Conservation (phyloP, 2,113 vertebrate genomes). For the Irena cyanogastra region DNA sequence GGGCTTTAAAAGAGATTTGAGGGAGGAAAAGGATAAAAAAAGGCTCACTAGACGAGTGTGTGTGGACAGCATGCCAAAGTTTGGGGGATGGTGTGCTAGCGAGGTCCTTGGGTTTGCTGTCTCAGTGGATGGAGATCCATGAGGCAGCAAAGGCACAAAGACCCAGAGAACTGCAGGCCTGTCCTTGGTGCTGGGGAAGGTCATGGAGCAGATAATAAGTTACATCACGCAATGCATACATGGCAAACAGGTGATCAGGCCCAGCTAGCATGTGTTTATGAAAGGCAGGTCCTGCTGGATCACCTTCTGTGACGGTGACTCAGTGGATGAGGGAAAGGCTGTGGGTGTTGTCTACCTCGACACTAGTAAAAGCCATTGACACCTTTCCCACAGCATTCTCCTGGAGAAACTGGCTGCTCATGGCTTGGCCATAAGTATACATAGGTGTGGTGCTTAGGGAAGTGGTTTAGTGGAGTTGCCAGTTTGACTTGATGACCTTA, state of each 20-base stretch:
- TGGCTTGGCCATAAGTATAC: background rate
- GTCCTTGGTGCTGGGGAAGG: no score
- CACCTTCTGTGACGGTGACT: background rate
- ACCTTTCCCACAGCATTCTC: background rate
- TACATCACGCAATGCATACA: no score
- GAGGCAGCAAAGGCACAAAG: background rate
- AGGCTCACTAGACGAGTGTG: background rate
- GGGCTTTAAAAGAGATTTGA: background rate
- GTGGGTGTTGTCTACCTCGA: background rate
- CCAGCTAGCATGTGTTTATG: background rate
- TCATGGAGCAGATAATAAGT: background rate
- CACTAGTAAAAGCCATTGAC: background rate
- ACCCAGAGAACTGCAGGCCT: background rate
- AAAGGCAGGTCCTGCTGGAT: background rate
- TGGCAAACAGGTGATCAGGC: accelerated
- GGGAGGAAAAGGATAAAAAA: background rate
- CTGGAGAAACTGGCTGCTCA: background rate
- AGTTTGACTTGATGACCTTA: background rate
- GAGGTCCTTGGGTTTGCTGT: background rate
- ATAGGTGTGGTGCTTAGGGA: background rate
- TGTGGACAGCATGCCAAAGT: background rate
- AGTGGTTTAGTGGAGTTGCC: background rate
- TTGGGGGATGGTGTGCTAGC: background rate
- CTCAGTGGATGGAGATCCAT: background rate
- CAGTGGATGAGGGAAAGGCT: background rate